Conservation (phyloP, 2,113 vertebrate species). For the Ceuthmochares aereus region DNA sequence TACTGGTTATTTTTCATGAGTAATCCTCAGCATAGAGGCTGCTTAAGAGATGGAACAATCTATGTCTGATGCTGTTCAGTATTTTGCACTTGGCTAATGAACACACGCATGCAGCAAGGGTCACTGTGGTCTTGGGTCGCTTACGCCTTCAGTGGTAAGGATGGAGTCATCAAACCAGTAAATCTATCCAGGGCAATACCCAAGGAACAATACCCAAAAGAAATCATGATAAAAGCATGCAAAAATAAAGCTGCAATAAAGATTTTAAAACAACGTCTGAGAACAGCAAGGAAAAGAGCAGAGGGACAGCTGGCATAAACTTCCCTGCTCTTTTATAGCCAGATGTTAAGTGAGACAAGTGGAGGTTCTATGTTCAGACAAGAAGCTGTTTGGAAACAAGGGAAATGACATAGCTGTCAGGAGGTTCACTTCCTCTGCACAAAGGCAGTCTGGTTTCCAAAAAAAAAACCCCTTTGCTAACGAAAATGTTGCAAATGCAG, state of each 20-base stretch:
- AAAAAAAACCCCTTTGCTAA: background rate
- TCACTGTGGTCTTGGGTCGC: background rate
- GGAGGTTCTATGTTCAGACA: background rate
- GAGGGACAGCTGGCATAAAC: background rate
- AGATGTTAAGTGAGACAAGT: background rate
- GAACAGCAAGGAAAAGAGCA: background rate
- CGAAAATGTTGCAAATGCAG: constrained; percentile 43
- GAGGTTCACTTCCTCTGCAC: constrained; percentile 66
- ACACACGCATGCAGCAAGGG: background rate
- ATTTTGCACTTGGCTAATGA: background rate
- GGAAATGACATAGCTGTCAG: constrained; percentile 56
- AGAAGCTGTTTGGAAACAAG: constrained; percentile 20
- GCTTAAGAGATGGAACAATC: background rate
- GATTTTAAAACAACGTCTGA: background rate
- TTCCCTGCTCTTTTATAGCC: background rate
- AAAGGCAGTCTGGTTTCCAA: constrained; percentile 36
- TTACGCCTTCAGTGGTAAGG: background rate
- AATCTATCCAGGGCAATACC: background rate
- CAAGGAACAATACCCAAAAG: background rate
- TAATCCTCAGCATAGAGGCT: constrained; percentile 1
- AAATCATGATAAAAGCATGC: background rate
- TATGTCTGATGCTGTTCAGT: background rate
- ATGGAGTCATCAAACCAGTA: background rate
- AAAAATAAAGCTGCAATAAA: background rate
- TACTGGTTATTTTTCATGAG: constrained; percentile 32